Evolutionary conservation across 2,797 vertebrate genomes (phyloP).

Genomic region (Dermochelys coriacea): DNA sequence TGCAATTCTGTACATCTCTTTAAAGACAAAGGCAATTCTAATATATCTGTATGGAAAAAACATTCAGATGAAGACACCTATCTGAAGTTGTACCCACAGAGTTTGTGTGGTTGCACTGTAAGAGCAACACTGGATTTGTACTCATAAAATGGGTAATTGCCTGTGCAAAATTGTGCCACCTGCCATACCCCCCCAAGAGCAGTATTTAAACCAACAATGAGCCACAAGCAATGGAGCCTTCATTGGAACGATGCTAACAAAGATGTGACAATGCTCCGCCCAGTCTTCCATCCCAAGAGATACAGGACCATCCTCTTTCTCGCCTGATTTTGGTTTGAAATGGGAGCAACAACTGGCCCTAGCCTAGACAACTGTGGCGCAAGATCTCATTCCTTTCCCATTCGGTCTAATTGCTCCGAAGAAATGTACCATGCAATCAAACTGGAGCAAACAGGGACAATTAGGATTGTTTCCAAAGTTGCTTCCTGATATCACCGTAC

Average conservation of each 20-base stretch:
- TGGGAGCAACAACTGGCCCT: fast-evolving
- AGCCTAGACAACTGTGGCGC: background rate
- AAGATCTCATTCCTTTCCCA: background rate
- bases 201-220: background rate
- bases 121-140: background rate
- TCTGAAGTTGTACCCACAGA: background rate
- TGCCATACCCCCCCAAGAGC: background rate
- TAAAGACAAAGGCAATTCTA: background rate
- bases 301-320: background rate
- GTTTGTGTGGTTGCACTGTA: background rate
- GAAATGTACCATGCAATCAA: background rate
- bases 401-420: background rate
- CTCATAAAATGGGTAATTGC: background rate
- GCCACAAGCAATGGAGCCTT: background rate
- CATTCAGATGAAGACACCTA: background rate
- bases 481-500: background rate
- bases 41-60: background rate
- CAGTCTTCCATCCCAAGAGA: background rate
- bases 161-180: background rate
- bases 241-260: background rate
- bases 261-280: background rate
- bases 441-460: background rate
- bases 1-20: background rate
- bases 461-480: background rate
- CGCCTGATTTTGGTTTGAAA: background rate